Base-by-base conservation (phyloP, 2,113 vertebrate genomes). In the Percina caprodes region DNA sequence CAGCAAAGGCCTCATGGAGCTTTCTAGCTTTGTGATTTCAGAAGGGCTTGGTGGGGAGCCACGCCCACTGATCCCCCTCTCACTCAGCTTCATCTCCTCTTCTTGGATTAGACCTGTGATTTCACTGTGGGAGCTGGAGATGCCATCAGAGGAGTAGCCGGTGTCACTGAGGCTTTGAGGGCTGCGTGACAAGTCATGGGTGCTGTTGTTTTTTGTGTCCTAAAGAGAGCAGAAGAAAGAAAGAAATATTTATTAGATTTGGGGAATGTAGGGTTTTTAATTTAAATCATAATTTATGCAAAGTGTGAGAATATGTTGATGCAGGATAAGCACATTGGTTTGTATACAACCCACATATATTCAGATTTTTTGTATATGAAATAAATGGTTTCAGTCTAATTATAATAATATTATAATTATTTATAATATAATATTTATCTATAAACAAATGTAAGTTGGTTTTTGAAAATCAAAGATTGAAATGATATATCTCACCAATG, bases 51-150 rank as follows among this genome's bases (percentile, higher is more conserved):
- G 96, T 0, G 98, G 97, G 19, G 96, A 96, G 18, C 92, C 87
- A 9, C 94, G 95, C 8, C 95, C 95, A 0, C 87, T 92, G 71
- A 97, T 94, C 24, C 97, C 97, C 0, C 96, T 96, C 75, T 96
- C 96, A 24, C 96, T 98, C 68, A 99, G 90, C 84, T 98, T 98
- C 86, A 99, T 97, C 80, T 96, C 97, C 67, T 99, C 98, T 81
- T 99, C 97, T 86, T 97, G 97, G 74, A 99, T 97, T 51, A 98
- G 90, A 19, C 97, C 97, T 0, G 97, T 98, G 90, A 99, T 99
- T 94, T 99, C 98, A 19, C 98, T 99, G 86, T 99, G 98, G 0
- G 98, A 99, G 90, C 98, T 99, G 69, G 98, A 99, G 84, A 96
- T 95, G 52, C 95, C 95, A 69, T 96, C 95, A 26, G 95, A 95